Conservation (phyloP, 2,888 invertebrate species). For the Matsumyia berberina region DNA sequence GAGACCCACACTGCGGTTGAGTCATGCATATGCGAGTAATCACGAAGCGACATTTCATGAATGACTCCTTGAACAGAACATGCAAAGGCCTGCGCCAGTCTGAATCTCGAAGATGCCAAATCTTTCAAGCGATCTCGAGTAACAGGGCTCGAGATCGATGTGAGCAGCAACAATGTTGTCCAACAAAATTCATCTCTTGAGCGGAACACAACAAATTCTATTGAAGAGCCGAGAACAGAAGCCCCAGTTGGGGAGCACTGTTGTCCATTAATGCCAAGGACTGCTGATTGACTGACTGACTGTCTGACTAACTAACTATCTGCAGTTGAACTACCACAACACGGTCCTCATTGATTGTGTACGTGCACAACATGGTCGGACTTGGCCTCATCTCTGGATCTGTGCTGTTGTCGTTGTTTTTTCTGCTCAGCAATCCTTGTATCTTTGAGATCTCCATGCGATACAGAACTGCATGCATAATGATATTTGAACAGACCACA, state of each 20-base stretch:
- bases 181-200: slow-evolving; percentile 37
- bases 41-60: slow-evolving; percentile 55
- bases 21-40: slow-evolving; percentile 57
- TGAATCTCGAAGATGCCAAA: slow-evolving; percentile 60
- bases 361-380: slow-evolving; percentile 27
- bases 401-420: slow-evolving; percentile 19
- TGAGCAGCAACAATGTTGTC: slow-evolving; percentile 35
- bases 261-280: slow-evolving; percentile 60
- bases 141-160: slow-evolving; percentile 24
- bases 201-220: slow-evolving; percentile 38
- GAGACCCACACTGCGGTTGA: slow-evolving; percentile 42
- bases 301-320: slow-evolving; percentile 33
- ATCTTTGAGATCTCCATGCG: slow-evolving; percentile 52
- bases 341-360: slow-evolving; percentile 45
- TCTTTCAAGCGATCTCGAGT: slow-evolving; percentile 39
- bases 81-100: too few relatives aligned
- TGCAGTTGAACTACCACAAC: slow-evolving; percentile 30
- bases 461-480: slow-evolving; percentile 31
- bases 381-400: slow-evolving; percentile 43
- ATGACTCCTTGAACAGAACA: slow-evolving; percentile 52
- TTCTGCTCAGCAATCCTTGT: slow-evolving; percentile 31
- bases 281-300: slow-evolving; percentile 64
- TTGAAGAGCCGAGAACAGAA: slow-evolving; percentile 51
- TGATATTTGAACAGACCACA: slow-evolving; percentile 35
- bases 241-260: slow-evolving; percentile 21